Percentiles rank a stretch among this genome's conserved stretches.
These are phyloP conservation scores for Daubentonia madagascariensis DNA, from an alignment of 2,113 vertebrate species.

Conservation along the genomic window DNA sequence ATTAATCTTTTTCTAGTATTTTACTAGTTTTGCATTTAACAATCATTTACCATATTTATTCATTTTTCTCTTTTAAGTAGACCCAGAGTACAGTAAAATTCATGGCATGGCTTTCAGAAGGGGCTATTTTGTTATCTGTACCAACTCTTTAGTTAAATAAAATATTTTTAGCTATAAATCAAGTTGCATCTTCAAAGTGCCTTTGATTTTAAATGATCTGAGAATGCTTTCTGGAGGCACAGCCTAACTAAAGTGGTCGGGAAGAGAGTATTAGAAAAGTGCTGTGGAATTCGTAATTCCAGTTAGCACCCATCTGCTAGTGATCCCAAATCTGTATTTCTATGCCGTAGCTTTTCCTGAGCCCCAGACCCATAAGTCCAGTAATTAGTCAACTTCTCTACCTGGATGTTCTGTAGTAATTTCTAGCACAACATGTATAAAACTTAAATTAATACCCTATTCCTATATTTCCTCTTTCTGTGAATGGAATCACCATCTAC, in stretches of 20 bases:
- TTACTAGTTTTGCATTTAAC: conserved; percentile 14
- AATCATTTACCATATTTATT: not conserved
- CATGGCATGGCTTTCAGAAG: not conserved
- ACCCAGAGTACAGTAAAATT: not conserved
- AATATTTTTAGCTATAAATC: conserved; percentile 12
- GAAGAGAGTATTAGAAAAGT: not conserved
- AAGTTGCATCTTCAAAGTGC: not conserved
- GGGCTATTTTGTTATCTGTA: not conserved
- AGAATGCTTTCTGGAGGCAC: not conserved
- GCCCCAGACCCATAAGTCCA: not conserved
- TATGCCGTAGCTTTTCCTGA: not conserved
- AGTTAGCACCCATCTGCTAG: not conserved
- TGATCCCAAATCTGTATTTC: conserved; percentile 5
- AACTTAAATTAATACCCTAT: not conserved
- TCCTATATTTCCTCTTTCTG: not conserved
- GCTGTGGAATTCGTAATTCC: not conserved
- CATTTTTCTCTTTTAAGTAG: conserved; percentile 30
- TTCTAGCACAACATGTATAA: not conserved
- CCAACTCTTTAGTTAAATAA: not conserved
- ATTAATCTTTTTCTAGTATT: not conserved
- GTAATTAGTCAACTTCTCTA: not conserved
- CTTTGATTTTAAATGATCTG: not conserved
- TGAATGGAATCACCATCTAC: not conserved
- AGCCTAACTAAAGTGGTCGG: not conserved
- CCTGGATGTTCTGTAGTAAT: not conserved